phyloP scores from a whole-genome alignment of 2,113 vertebrate species.

The Electrona antarctica region DNA sequence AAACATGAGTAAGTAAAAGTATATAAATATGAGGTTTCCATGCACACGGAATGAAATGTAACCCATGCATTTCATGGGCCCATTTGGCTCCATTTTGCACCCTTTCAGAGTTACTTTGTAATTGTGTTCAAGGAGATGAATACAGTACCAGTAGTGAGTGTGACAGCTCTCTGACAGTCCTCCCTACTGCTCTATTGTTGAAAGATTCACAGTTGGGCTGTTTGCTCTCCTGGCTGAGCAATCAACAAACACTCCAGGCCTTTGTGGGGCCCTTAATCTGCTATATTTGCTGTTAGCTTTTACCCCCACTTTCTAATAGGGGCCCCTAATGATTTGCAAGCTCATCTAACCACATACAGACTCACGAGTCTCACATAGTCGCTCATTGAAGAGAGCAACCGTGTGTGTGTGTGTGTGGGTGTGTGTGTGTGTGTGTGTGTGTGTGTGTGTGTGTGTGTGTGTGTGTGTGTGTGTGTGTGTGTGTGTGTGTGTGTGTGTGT shows the following conservation, averaged over 20 bases:
- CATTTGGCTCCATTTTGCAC: too few species aligned
- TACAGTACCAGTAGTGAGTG: slow-evolving; percentile 2
- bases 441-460: not conserved
- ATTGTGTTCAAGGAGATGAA: too few species aligned
- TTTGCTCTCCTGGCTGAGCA: slow-evolving; percentile 88
- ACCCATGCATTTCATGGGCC: too few species aligned
- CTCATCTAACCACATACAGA: slow-evolving; percentile 33
- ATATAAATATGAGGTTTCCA: too few species aligned
- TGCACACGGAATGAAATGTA: too few species aligned
- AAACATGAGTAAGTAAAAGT: too few species aligned
- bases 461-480: too few species aligned
- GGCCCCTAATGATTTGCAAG: slow-evolving; percentile 80
- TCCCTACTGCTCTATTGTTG: slow-evolving; percentile 77
- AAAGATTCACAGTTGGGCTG: slow-evolving; percentile 79
- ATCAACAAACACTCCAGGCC: slow-evolving; percentile 90
- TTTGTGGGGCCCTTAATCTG: slow-evolving; percentile 85
- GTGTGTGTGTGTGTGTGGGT: too few species aligned
- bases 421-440: too few species aligned
- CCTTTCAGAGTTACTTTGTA: too few species aligned
- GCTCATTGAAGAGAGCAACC: not conserved
- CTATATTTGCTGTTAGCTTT: slow-evolving; percentile 86
- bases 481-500: too few species aligned
- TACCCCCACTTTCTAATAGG: slow-evolving; percentile 75
- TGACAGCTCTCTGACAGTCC: slow-evolving; percentile 58
- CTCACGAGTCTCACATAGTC: slow-evolving; percentile 20